These are phyloP conservation scores for Heliconius ismenius DNA, from an alignment of 2,888 invertebrate species.

Conservation along the genomic window DNA sequence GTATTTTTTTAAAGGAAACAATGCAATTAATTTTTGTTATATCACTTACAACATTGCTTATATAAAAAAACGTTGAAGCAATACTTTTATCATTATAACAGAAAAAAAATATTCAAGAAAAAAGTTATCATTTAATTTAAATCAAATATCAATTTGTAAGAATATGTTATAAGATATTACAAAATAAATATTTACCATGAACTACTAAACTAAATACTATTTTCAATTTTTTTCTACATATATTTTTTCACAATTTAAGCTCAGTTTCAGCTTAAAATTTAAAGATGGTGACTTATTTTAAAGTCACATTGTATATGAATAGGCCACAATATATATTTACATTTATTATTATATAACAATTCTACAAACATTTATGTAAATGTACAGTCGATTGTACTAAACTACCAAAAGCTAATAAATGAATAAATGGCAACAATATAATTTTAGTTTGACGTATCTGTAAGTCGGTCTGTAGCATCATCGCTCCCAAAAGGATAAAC, in stretches of 20 bases:
- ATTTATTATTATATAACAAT: background rate
- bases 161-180: background rate
- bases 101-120: background rate
- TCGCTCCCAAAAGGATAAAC: no score
- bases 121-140: no score
- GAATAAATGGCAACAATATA: conserved; percentile 2
- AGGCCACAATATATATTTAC: background rate
- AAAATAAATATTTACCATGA: background rate
- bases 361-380: background rate
- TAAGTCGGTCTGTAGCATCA: background rate
- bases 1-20: background rate
- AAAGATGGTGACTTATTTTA: background rate
- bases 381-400: conserved; percentile 4
- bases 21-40: background rate
- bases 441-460: background rate
- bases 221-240: background rate
- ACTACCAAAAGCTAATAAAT: conserved; percentile 1
- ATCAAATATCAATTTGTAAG: background rate
- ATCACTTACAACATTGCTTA: no score
- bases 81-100: background rate
- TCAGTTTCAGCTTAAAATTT: conserved; percentile 12
- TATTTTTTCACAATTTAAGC: conserved; percentile 1
- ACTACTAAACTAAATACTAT: background rate
- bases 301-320: conserved; percentile 19
- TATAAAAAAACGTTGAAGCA: no score